Evolutionary conservation across 1,140 invertebrate genomes (phyloP), one percentile per base, ranked within the genome.

Genomic region (Hyposmocoma kahamanoa): DNA sequence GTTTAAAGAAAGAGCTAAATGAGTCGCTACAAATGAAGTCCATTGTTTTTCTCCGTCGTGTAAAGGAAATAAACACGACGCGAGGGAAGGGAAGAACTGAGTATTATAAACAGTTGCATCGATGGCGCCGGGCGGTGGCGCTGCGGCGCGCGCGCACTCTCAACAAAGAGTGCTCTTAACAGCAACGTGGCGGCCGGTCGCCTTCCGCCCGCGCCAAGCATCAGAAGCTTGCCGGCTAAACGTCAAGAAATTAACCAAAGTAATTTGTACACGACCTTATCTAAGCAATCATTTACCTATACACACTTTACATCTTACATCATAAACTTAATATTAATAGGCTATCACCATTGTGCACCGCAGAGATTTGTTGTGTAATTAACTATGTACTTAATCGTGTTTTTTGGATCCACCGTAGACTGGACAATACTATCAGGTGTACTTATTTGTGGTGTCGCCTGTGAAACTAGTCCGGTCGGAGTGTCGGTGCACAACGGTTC

Each of bases 281-380:
- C 58, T 68, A 72, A 44, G 53, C 56, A 53, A 51, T 45, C 64
- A 70, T 53, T 50, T 67, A 60, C 59, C 61, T 77, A 68, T 72
- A 74, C 72, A 79, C 73, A 75, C 64, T 73, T 78, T 76, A 81
- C 74, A 81, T 63, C 76, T 80, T 83, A 83, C 43, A 68, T 46
- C 48, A 59, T 77, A 77, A 72, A 74, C 78, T 84, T 82, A 82
- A 81, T 55, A 68, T 72, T 81, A 84, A 75, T 84, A 84, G 81
- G 81, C 81, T 81, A 21, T 17, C 32, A 17, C 32, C 28, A 13
- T n/a, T 36, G 32, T 36, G 32, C 32, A 36, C 32, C 32, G 10
- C 28, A 30, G n/a, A n/a, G n/a, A n/a, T n/a, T n/a, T n/a, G n/a
- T n/a, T n/a, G n/a, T n/a, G n/a, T n/a, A n/a, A n/a, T n/a, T n/a